Base-by-base conservation (phyloP, 1,140 invertebrate species). In the Chironomus striatipennis region DNA sequence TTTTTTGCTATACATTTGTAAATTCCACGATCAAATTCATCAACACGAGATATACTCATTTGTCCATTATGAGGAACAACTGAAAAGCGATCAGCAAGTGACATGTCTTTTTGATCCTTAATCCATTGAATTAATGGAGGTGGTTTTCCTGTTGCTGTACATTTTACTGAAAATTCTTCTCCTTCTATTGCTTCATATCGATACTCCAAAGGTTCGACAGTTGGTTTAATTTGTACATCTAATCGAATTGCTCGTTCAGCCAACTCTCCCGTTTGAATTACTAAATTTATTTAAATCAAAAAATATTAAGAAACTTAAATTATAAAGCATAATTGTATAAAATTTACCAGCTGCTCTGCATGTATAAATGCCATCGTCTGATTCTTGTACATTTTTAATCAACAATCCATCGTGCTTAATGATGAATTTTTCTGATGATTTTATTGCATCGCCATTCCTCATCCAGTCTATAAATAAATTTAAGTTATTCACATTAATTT, bases 1-100 rank as follows among this genome's bases (percentile, higher is more conserved):
- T 97, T 98, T 67, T 85, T 87, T 0, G 95, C 95, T 34, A 87
- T 87, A 80, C 96, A 98, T 67, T 88, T 90, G 79, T 95, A 96
- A 42, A 86, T 86, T 0, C 92, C 92, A 72, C 89, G 87, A 81
- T 97, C 93, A 0, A 89, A 89, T 74, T 89, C 88, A 75, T 89
- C 88, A 0, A 96, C 90, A 77, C 90, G 87, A 43, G 86, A 89
- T 75, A 97, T 92, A 0, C 87, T 90, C 10, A 97, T 80, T 9
- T 88, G 77, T 12, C 90, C 90, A 0, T 86, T 90, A 76, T 86
- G 85, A 74, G 88, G 83, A 78, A 94, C 89, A 0, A 95, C 92
- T 24, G 85, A 85, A 79, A 93, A 94, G 73, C 92, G 85, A 78
- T 91, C 89, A 2, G 86, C 86, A 15, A 80, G 87, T 5, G 88